These are phyloP conservation scores for Octopus bimaculoides DNA, from an alignment of 1,140 invertebrate species.

Conservation along the genomic window DNA sequence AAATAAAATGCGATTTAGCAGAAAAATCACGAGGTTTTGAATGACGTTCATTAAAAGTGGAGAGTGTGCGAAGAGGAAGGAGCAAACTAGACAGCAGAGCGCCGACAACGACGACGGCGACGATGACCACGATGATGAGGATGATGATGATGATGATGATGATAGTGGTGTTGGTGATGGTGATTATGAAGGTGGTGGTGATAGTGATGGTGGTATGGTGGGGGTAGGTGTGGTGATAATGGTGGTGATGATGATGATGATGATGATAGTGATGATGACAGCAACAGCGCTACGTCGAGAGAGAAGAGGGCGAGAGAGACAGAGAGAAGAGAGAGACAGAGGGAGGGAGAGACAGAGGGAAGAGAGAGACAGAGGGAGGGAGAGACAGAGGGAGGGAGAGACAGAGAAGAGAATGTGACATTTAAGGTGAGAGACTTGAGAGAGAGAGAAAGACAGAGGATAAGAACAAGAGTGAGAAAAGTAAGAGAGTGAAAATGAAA, in stretches of 20 bases:
- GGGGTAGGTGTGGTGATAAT: no score
- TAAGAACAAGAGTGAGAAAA: not conserved
- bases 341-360: not conserved
- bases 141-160: no score
- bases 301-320: not conserved
- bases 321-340: constrained; percentile 7
- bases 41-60: no score
- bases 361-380: constrained; percentile 2
- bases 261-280: not conserved
- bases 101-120: no score
- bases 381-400: constrained; percentile 4
- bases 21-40: no score
- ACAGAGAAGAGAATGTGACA: not conserved
- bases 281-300: not conserved
- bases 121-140: no score
- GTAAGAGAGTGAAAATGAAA: constrained; percentile 9
- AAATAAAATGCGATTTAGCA: no score
- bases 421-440: not conserved
- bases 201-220: no score
- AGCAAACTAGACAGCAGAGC: no score
- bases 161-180: no score
- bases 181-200: no score
- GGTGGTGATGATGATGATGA: not conserved
- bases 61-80: no score
- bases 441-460: constrained; percentile 15